Conservation (phyloP, 2,113 vertebrate species). For the Ploceus nigricollis region DNA sequence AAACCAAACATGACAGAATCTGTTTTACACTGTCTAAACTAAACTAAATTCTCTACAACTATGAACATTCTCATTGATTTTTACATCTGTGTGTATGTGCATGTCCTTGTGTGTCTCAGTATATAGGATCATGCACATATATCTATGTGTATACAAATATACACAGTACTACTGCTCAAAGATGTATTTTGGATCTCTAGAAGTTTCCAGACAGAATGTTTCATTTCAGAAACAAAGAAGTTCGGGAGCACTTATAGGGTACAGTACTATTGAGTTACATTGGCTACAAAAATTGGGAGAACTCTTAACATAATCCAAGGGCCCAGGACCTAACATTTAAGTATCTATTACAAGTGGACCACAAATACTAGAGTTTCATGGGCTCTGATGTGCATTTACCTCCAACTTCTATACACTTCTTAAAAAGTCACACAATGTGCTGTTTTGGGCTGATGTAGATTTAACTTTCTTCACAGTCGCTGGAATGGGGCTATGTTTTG, state of each 20-base stretch:
- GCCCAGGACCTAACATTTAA: not conserved
- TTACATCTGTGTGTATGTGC: not conserved
- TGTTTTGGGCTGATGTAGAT: not conserved
- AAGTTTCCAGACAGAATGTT: not conserved
- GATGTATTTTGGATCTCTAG: not conserved
- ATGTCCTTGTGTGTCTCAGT: not conserved
- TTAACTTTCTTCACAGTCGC: not conserved
- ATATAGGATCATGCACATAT: no score
- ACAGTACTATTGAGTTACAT: not conserved
- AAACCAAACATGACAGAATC: not conserved
- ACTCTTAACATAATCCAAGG: not conserved
- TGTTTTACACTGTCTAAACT: not conserved
- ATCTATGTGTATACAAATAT: no score
- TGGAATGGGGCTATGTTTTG: not conserved
- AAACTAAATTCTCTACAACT: not conserved
- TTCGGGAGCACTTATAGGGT: not conserved
- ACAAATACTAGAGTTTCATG: not conserved
- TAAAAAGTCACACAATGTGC: not conserved
- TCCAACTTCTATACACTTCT: not conserved
- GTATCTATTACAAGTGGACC: not conserved
- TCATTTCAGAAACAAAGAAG: not conserved
- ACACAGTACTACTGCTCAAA: not conserved
- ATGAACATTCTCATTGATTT: not conserved
- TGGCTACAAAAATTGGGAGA: not conserved
- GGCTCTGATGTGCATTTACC: not conserved